Evolutionary conservation across 2,113 vertebrate genomes (phyloP).

Genomic region (Lamprologus speciosus): DNA sequence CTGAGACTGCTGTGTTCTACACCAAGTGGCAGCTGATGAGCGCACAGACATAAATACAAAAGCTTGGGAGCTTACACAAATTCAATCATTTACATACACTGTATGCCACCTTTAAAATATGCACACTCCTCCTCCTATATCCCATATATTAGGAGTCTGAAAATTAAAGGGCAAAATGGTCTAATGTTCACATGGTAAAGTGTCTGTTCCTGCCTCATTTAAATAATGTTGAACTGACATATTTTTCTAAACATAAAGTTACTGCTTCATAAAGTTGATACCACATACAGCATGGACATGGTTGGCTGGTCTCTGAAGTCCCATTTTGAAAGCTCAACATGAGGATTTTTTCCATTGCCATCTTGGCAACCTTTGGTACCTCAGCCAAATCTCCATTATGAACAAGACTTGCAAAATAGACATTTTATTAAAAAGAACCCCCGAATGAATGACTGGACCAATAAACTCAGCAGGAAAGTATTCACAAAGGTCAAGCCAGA

Average conservation of each 20-base stretch:
- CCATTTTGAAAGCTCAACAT: background rate
- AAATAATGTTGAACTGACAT: background rate
- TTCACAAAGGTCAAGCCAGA: background rate
- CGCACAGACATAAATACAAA: background rate
- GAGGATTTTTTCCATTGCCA: background rate
- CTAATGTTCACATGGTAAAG: background rate
- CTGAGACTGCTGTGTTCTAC: background rate
- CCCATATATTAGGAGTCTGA: background rate
- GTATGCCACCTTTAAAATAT: background rate
- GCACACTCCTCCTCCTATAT: background rate
- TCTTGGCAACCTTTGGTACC: background rate
- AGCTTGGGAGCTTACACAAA: background rate
- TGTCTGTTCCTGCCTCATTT: background rate
- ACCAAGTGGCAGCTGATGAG: background rate
- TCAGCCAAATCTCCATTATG: background rate
- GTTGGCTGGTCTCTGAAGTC: background rate
- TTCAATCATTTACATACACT: background rate
- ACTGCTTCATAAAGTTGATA: background rate
- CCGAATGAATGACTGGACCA: background rate
- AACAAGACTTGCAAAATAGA: background rate
- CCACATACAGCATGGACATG: background rate
- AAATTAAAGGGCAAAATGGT: background rate
- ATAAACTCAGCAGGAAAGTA: background rate
- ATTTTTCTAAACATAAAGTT: background rate
- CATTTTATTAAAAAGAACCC: background rate